A percentile compares a stretch with the other conserved stretches of the same genome.
phyloP scores from a whole-genome alignment of 2,888 invertebrate genomes.

The Heliconius hortense region DNA sequence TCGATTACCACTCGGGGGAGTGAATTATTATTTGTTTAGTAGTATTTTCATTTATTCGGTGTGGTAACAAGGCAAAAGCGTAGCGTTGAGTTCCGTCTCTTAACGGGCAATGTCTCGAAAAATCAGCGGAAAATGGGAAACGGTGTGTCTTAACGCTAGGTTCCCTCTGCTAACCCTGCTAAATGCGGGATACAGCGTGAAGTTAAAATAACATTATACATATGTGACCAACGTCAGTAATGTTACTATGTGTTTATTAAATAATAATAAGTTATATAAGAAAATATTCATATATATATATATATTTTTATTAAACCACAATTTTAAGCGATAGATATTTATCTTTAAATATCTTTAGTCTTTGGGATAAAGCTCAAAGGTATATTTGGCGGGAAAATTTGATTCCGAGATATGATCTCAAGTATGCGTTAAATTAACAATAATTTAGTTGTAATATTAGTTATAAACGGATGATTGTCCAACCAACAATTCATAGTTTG shows the following conservation, averaged over 20 bases:
- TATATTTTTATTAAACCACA: background rate
- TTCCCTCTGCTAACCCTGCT: too few relatives aligned
- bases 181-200: too few relatives aligned
- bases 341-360: background rate
- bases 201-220: background rate
- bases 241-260: background rate
- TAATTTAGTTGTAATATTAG: background rate
- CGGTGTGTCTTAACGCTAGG: too few relatives aligned
- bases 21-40: too few relatives aligned
- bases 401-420: background rate
- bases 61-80: too few relatives aligned
- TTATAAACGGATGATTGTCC: constrained; percentile 7
- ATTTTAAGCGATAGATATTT: background rate
- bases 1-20: too few relatives aligned
- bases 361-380: background rate
- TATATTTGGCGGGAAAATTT: constrained; percentile 2
- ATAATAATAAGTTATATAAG: background rate
- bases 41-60: background rate
- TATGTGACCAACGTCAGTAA: background rate
- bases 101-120: too few relatives aligned
- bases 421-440: background rate
- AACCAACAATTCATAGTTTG: constrained; percentile 26
- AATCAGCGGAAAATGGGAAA: too few relatives aligned
- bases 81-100: too few relatives aligned
- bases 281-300: background rate